phyloP scores from a whole-genome alignment of 2,113 vertebrate genomes.

The Callipepla squamata region DNA sequence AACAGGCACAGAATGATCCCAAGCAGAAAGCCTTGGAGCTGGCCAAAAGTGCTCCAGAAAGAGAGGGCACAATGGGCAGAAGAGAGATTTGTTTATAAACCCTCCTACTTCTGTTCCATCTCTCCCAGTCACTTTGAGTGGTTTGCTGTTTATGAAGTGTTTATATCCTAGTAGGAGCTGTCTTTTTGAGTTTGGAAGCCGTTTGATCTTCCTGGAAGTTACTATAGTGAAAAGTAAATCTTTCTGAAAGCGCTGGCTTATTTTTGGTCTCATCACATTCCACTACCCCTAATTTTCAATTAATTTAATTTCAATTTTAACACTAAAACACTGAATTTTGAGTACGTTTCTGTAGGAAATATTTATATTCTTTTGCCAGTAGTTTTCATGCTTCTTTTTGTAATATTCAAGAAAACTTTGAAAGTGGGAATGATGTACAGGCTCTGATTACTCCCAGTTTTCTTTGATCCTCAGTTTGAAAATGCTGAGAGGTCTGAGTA shows the following conservation, averaged over 20 bases:
- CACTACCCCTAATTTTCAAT: neutral
- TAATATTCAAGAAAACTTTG: neutral
- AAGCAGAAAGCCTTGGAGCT: neutral
- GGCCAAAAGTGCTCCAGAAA: neutral
- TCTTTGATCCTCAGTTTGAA: neutral
- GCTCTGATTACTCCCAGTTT: neutral
- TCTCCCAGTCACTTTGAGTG: neutral
- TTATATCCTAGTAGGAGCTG: neutral
- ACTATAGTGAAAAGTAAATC: slow-evolving; percentile 5
- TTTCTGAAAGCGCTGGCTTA: neutral
- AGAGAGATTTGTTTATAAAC: slow-evolving; percentile 27
- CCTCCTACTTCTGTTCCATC: slow-evolving; percentile 1
- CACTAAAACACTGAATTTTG: neutral
- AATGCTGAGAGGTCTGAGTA: neutral
- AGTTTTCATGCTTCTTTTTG: neutral
- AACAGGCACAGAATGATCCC: neutral
- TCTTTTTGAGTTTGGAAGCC: neutral
- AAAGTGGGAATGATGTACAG: neutral
- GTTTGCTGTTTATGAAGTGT: neutral
- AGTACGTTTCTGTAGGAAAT: neutral
- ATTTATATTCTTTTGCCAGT: neutral
- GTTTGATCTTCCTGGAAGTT: slow-evolving; percentile 12
- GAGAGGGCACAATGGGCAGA: neutral
- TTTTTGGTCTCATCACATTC: neutral
- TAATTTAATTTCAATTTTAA: neutral